Conservation (phyloP, 2,113 vertebrate species). For the Myotis lucifugus region DNA sequence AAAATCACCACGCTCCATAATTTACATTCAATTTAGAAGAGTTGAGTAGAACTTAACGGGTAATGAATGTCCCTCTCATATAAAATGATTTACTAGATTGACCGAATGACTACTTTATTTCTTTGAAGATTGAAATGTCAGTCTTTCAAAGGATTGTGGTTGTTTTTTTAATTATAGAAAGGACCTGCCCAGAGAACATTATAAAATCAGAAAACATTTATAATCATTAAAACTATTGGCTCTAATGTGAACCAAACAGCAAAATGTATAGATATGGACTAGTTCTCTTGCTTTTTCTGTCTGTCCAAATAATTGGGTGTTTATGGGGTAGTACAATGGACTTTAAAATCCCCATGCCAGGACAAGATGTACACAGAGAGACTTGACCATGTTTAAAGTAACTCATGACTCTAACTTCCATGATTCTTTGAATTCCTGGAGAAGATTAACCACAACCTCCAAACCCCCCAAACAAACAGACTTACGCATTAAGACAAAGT, state of each 20-base stretch:
- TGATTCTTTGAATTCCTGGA: not conserved
- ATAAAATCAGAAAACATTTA: constrained; percentile 14
- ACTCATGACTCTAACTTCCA: not conserved
- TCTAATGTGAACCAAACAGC: not conserved
- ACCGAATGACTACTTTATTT: constrained; percentile 24
- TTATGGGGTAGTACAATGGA: not conserved
- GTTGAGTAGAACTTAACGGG: not conserved
- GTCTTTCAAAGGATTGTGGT: not conserved
- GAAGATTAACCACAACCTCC: not conserved
- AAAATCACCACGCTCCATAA: not conserved
- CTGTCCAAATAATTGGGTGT: not conserved
- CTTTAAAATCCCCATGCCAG: not conserved
- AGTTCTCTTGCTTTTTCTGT: not conserved
- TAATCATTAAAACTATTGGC: constrained; percentile 15
- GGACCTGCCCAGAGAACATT: not conserved
- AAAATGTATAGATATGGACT: not conserved
- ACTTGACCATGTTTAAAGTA: not conserved
- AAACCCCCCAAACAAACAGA: not conserved
- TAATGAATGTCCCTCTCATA: not conserved
- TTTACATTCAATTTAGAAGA: constrained; percentile 27
- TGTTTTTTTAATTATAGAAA: not conserved
- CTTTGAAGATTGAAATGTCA: not conserved
- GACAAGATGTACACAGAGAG: not conserved
- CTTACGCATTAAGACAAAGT: not conserved
- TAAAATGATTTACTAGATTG: not conserved